A percentile compares a stretch with the other conserved stretches of the same genome.
These are phyloP conservation scores for Denticeps clupeoides DNA, from an alignment of 2,797 vertebrate genomes.

Conservation along the genomic window DNA sequence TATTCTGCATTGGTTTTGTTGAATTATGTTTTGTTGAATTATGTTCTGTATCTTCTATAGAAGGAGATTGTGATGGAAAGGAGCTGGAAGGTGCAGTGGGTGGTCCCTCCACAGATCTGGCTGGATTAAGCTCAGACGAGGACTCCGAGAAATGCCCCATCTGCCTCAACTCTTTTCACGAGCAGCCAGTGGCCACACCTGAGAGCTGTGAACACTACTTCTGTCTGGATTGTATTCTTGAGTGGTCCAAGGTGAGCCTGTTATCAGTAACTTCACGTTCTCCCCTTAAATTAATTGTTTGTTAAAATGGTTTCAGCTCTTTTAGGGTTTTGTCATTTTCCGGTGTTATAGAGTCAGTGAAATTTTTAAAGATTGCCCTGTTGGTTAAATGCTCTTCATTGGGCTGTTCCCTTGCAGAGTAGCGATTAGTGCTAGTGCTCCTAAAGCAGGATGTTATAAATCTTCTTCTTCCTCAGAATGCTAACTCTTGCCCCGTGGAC, in stretches of 20 bases:
- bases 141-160: constrained; percentile 88
- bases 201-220: constrained; percentile 91
- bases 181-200: constrained; percentile 87
- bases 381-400: no score
- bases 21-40: neutral
- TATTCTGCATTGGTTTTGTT: no score
- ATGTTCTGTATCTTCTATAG: no score
- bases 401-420: no score
- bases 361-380: no score
- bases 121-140: constrained; percentile 70
- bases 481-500: constrained; percentile 93
- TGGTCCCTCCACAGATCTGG: constrained; percentile 20
- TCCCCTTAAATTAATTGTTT: no score
- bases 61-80: constrained; percentile 42
- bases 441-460: no score
- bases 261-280: neutral
- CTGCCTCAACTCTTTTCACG: constrained; percentile 83
- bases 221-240: constrained; percentile 91
- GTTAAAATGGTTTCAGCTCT: no score
- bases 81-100: constrained; percentile 34
- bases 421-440: no score
- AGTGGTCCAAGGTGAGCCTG: constrained; percentile 84
- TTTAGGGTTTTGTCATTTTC: no score
- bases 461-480: constrained; percentile 64
- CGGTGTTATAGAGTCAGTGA: no score